Evolutionary conservation across 2,797 vertebrate genomes (phyloP).

Genomic region (Alfaro cultratus): DNA sequence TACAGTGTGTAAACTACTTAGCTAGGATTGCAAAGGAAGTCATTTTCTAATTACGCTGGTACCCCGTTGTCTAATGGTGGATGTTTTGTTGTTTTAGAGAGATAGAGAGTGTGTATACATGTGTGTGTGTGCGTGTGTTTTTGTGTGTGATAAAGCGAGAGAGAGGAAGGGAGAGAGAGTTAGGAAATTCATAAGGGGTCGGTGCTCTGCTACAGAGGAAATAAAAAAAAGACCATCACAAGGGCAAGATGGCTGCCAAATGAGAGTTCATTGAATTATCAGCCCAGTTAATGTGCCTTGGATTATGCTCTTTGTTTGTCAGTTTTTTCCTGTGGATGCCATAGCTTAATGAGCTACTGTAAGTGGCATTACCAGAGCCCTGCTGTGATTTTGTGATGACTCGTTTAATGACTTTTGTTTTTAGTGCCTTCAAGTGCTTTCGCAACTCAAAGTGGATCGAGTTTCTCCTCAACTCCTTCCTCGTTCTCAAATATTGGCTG

Average conservation of each 20-base stretch:
- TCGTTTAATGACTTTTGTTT: slow-evolving; percentile 82
- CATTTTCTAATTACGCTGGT: slow-evolving; percentile 99
- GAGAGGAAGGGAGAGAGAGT: slow-evolving; percentile 43
- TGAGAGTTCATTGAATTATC: slow-evolving; percentile 99
- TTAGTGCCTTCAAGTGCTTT: slow-evolving; percentile 77
- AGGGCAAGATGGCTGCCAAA: slow-evolving; percentile 97
- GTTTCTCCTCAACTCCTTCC: slow-evolving; percentile 26
- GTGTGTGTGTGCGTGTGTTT: slow-evolving; percentile 15
- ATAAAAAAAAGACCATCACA: slow-evolving; percentile 93
- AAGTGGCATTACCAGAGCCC: slow-evolving; percentile 81
- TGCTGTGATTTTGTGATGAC: slow-evolving; percentile 82
- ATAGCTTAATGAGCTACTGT: slow-evolving; percentile 82
- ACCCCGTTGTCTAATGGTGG: slow-evolving; percentile 99
- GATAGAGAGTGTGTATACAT: slow-evolving; percentile 21
- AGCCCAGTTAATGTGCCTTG: slow-evolving; percentile 82
- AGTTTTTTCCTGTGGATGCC: slow-evolving; percentile 77
- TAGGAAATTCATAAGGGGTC: slow-evolving; percentile 65
- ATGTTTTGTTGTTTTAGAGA: slow-evolving; percentile 97
- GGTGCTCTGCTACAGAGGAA: slow-evolving; percentile 59
- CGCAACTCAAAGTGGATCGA: slow-evolving; percentile 56
- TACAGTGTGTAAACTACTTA: slow-evolving; percentile 99
- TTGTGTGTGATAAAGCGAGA: slow-evolving; percentile 7
- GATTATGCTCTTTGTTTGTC: slow-evolving; percentile 81
- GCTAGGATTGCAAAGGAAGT: slow-evolving; percentile 99
- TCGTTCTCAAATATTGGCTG: slow-evolving; percentile 49